Conservation (phyloP, 2,888 invertebrate species). For the Anoncus sp. region DNA sequence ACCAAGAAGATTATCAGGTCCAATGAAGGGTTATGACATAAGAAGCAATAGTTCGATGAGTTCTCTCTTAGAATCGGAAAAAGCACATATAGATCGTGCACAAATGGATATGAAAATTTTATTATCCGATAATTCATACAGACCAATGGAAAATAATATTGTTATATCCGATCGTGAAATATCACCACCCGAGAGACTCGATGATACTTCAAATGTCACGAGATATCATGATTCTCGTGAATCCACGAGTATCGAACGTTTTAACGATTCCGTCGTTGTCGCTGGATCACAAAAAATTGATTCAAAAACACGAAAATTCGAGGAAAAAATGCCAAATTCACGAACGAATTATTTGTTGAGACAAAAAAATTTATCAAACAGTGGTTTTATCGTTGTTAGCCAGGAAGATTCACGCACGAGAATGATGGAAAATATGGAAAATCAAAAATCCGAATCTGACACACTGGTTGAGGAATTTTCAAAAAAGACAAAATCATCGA, state of each 20-base stretch:
- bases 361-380: constrained; percentile 30
- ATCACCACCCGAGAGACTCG: constrained; percentile 67
- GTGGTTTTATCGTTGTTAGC: constrained; percentile 40
- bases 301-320: constrained; percentile 78
- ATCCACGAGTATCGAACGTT: too few relatives aligned
- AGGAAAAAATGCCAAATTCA: constrained; percentile 80
- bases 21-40: constrained; percentile 84
- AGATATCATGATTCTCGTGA: too few relatives aligned
- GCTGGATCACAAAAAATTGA: constrained; percentile 74
- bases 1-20: constrained; percentile 83
- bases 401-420: constrained; percentile 29
- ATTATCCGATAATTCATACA: constrained; percentile 72
- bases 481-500: constrained; percentile 73
- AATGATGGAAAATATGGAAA: constrained; percentile 66
- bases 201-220: too few relatives aligned
- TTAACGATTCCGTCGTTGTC: constrained; percentile 32
- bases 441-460: constrained; percentile 78
- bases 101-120: constrained; percentile 74
- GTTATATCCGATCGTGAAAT: constrained; percentile 61
- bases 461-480: constrained; percentile 79
- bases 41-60: constrained; percentile 83
- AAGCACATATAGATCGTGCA: constrained; percentile 80
- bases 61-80: constrained; percentile 81
- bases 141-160: too few relatives aligned
- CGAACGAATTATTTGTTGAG: constrained; percentile 37